Evolutionary conservation across 1,140 invertebrate species (phyloP).

Genomic region (Zaprionus ghesquierei): DNA sequence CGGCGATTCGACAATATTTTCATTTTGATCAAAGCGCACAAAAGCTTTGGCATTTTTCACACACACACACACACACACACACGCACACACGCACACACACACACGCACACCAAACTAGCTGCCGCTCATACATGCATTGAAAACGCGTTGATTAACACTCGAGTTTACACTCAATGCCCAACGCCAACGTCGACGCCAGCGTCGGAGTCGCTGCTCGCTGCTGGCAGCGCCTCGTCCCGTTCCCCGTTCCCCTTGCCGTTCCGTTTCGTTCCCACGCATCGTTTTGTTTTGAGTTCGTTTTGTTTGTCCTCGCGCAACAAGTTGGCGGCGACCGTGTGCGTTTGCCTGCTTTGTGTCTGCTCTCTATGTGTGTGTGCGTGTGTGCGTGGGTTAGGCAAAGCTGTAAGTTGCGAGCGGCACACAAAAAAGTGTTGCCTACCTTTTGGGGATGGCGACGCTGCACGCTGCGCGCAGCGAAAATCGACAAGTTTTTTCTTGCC

Average conservation of each 20-base stretch:
- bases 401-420: background rate
- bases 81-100: background rate
- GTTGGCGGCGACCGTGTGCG: slow-evolving; percentile 32
- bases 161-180: slow-evolving; percentile 24
- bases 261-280: slow-evolving; percentile 40
- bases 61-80: slow-evolving; percentile 4
- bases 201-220: background rate
- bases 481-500: slow-evolving; percentile 13
- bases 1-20: background rate
- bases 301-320: slow-evolving; percentile 60
- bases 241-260: too few species aligned
- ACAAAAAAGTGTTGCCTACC: slow-evolving; percentile 65
- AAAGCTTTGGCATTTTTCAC: background rate
- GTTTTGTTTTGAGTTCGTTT: slow-evolving; percentile 68
- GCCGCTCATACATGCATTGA: background rate
- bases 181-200: background rate
- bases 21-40: background rate
- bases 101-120: slow-evolving; percentile 5
- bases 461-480: slow-evolving; percentile 15
- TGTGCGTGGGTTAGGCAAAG: slow-evolving; percentile 3
- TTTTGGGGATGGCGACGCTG: too few species aligned
- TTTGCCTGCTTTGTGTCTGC: slow-evolving; percentile 10
- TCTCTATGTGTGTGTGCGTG: background rate
- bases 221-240: background rate
- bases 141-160: background rate